These are phyloP conservation scores for Donacobius atricapilla DNA, from an alignment of 2,113 vertebrate species.

Conservation along the genomic window DNA sequence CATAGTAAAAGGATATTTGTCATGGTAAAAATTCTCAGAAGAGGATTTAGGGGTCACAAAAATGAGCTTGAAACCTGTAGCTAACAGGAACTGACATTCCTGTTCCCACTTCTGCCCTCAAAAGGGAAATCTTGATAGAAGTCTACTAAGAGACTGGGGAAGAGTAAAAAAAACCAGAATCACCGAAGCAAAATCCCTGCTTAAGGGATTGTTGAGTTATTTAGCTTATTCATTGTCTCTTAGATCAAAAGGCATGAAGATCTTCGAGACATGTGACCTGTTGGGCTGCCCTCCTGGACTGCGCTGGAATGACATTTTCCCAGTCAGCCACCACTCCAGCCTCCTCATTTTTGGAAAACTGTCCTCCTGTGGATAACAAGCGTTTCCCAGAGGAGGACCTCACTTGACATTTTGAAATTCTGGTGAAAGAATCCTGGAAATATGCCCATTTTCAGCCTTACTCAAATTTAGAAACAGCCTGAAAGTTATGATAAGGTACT, in stretches of 20 bases:
- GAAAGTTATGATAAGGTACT: background rate
- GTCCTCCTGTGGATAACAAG: background rate
- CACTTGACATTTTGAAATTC: background rate
- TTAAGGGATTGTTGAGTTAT: background rate
- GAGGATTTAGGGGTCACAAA: background rate
- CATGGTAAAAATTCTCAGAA: constrained; percentile 13
- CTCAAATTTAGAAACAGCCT: background rate
- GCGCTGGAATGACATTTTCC: background rate
- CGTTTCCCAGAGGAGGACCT: background rate
- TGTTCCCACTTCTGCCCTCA: background rate
- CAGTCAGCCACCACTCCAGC: background rate
- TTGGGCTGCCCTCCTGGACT: background rate
- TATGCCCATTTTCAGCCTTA: background rate
- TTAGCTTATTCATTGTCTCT: background rate
- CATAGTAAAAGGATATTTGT: background rate
- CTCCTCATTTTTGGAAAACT: background rate
- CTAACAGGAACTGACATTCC: background rate
- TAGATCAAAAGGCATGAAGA: background rate
- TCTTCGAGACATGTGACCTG: fast-evolving
- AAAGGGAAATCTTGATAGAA: background rate
- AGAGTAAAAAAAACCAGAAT: fast-evolving
- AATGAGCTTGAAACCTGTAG: background rate
- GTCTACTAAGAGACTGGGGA: background rate
- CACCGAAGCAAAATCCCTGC: background rate
- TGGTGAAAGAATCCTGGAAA: background rate